Conservation (phyloP, 2,797 vertebrate species). For the Peromyscus nudipes region DNA sequence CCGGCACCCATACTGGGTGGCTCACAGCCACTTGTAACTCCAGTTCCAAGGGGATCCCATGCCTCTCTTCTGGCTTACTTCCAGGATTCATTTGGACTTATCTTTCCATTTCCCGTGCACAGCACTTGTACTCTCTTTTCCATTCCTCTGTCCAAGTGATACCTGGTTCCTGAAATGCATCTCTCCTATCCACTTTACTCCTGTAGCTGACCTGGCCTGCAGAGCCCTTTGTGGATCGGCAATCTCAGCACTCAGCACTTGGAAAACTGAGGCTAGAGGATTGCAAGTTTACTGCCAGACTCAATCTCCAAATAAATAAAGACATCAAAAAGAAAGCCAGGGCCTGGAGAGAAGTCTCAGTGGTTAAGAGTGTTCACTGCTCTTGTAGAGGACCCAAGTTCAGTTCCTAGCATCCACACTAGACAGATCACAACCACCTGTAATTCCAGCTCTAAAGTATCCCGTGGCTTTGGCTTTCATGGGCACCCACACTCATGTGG, state of each 20-base stretch:
- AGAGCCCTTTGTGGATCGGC: not conserved
- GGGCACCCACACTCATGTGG: not conserved
- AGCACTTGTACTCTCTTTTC: too few relatives aligned
- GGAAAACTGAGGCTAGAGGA: not conserved
- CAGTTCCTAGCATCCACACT: not conserved
- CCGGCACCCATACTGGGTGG: not conserved
- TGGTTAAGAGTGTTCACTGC: not conserved
- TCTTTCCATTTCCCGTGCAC: not conserved
- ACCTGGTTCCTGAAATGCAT: not conserved
- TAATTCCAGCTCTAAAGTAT: not conserved
- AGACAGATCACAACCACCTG: not conserved
- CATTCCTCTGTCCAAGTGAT: not conserved
- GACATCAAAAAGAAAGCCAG: not conserved
- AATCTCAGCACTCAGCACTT: not conserved
- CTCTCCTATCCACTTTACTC: not conserved
- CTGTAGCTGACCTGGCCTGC: not conserved
- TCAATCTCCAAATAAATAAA: not conserved
- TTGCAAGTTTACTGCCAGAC: not conserved
- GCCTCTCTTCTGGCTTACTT: not conserved
- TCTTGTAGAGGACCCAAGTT: not conserved
- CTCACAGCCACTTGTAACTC: not conserved
- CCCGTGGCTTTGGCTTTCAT: not conserved
- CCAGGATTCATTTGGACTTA: not conserved
- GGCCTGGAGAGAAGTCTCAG: not conserved
- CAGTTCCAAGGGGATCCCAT: not conserved